Evolutionary conservation across 2,113 vertebrate species (phyloP).

Genomic region (Stercorarius parasiticus): DNA sequence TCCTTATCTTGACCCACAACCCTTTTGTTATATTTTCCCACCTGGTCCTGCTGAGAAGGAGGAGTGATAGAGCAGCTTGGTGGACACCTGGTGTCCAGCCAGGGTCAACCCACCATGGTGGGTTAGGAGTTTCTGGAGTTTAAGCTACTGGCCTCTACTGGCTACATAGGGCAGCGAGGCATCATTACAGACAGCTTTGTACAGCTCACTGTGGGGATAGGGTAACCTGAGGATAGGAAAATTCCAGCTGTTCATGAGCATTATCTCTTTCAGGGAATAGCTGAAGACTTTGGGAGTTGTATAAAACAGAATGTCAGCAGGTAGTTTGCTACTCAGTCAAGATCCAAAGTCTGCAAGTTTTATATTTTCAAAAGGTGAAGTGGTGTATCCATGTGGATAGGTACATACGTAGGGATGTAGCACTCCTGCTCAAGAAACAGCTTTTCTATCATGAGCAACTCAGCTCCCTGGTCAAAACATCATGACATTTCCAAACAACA

Average conservation of each 20-base stretch:
- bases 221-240: background rate
- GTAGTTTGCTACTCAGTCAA: background rate
- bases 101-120: background rate
- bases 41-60: background rate
- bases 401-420: too few species aligned
- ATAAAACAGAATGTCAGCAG: background rate
- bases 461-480: background rate
- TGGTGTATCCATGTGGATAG: too few species aligned
- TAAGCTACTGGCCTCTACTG: background rate
- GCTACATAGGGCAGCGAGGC: background rate
- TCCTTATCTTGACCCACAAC: background rate
- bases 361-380: background rate
- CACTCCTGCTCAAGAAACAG: background rate
- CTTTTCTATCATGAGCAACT: background rate
- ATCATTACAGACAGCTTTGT: background rate
- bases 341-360: background rate
- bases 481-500: background rate
- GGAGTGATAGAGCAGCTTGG: background rate
- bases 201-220: background rate
- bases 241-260: background rate
- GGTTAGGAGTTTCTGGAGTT: background rate
- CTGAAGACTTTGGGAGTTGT: background rate
- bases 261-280: background rate
- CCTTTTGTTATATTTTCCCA: background rate
- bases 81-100: background rate